These are phyloP conservation scores for Steatocranus sp. DNA, from an alignment of 2,797 vertebrate genomes.

Conservation along the genomic window DNA sequence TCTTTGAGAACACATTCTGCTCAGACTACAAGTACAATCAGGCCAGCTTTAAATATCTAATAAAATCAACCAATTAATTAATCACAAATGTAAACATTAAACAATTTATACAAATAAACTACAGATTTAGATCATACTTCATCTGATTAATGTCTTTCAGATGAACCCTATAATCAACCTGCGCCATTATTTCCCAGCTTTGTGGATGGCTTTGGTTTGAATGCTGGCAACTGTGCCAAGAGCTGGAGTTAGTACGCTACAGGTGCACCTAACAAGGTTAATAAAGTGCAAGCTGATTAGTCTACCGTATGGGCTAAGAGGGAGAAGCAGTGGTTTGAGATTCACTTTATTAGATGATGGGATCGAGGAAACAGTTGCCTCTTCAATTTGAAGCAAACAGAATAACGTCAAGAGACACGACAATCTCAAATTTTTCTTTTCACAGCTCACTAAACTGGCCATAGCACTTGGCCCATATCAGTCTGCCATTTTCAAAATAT, in stretches of 20 bases:
- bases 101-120: background rate
- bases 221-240: background rate
- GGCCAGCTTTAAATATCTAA: background rate
- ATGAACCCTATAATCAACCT: constrained; percentile 9
- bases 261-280: constrained; percentile 41
- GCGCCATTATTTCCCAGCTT: background rate
- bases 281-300: constrained; percentile 44
- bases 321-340: constrained; percentile 7
- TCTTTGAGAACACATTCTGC: background rate
- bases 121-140: background rate
- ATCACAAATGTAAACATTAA: background rate
- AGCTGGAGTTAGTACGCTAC: background rate
- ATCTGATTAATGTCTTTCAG: constrained; percentile 6
- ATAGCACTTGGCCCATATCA: background rate
- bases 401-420: background rate
- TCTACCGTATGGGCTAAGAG: constrained; percentile 1
- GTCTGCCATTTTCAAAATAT: background rate
- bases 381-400: background rate
- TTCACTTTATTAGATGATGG: constrained; percentile 10
- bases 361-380: background rate
- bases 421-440: background rate
- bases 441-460: background rate
- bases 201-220: background rate
- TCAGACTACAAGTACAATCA: background rate
- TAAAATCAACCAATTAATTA: background rate